Evolutionary conservation across 2,888 invertebrate species (phyloP), one percentile per base, ranked within the genome.

Genomic region (Tupiocoris notatus): DNA sequence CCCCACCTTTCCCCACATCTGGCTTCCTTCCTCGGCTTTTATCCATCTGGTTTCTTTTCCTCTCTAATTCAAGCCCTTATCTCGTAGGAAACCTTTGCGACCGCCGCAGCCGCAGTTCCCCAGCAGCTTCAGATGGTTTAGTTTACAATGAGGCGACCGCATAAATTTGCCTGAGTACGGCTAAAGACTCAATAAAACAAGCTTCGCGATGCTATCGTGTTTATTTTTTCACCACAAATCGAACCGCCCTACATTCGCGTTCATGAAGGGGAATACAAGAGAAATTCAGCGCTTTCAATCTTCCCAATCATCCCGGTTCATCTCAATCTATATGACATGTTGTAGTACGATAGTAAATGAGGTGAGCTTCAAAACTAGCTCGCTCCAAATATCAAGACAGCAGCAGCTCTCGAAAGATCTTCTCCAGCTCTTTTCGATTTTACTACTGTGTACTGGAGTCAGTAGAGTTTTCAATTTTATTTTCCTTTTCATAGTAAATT

Each of bases 61-160:
- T 61, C 61, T 70, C 70, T 70, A 70, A 70, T 70, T 70, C 70
- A 70, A 58, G 58, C 70, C 9, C 70, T 70, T 70, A 70, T 70
- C 70, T 70, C 20, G 39, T 39, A 12, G 39, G 39, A 39, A 39
- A 39, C 39, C 39, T 39, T 39, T 3, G 39, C 39, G 39, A 39
- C 39, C 39, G 39, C 39, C 39, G 39, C 39, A 39, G 39, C 39
- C 39, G 12, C 39, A 39, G 39, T 39, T 39, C 2, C 25, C 23
- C 70, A 22, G 18, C 39, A 17, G 22, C 23, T 54, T 20, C 59
- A 17, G 59, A 70, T 70, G 59, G 23, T 39, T 54, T 61, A 58
- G 24, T 70, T 70, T 59, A 70, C 70, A 59, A 68, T 68, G 68
- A 59, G 59, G n/a, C 24, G n/a, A 24, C 70, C 61, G 70, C 6